Base-by-base conservation (phyloP, 2,113 vertebrate genomes). In the Meles meles region DNA sequence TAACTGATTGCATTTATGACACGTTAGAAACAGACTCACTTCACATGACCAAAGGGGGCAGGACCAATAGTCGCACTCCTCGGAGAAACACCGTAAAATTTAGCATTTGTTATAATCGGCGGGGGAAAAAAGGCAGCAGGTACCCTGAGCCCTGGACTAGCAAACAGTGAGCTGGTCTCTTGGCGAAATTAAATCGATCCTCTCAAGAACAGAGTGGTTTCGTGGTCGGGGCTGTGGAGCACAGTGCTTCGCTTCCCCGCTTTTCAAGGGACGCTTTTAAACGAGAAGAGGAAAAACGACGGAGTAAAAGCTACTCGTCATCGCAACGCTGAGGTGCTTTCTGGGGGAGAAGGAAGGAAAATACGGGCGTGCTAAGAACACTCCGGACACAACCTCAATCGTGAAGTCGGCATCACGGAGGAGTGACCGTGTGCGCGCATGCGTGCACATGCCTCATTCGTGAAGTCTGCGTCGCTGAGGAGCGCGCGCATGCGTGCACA, bases 361-460 rank as follows among this genome's bases (percentile, higher is more conserved):
- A 31, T 1, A 12, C 0, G 1, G 25, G 8, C 7, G 29, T 47
- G 4, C 88, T 42, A 25, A 37, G 59, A 85, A 9, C 80, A 57
- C 42, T 69, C 69, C 14, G 15, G 47, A 65, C 69, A 49, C 23
- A 17, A 49, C 20, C n/a, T 72, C 29, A 34, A 47, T 31, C 20
- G 0, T 42, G 31, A 23, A 29, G 21, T 52, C 47, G 2, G 14
- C 63, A 17, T 67, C 6, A 34, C 3, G 34, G 61, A 85, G 37
- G 34, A n/a, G 44, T 0, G 12, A 12, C 1, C 18, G 57, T 12
- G 15, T 3, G 17, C 18, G 3, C 7, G 27, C 6, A 4, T 12
- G 63, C 6, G 61, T 63, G 61, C 4, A 3, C 11, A 11, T 29
- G 59, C 3, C 57, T 0, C 23, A 25, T 10, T 3, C 5, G 31